Evolutionary conservation across 1,140 invertebrate genomes (phyloP), one percentile per base, ranked within the genome.

Genomic region (Schlechtendalia chinensis): DNA sequence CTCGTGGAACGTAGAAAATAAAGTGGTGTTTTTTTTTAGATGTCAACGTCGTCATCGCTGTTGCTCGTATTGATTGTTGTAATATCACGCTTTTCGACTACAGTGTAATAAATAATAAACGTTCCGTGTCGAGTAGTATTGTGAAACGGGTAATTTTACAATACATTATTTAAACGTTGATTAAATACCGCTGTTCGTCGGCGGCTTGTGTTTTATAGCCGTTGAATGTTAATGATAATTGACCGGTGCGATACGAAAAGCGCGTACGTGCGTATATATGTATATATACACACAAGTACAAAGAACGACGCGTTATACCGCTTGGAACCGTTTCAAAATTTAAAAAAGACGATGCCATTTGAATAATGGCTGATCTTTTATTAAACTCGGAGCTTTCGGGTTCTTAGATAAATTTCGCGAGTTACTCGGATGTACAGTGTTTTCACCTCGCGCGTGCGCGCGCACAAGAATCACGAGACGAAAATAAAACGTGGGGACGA

Each of bases 301-400:
- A 50, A 47, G n/a, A 72, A 29, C 24, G 24, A 29, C 47, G 50
- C 53, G 50, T 72, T 67, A 14, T 67, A 27, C 32, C n/a, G 8
- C 24, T 72, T 29, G 50, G 69, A 72, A 72, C 24, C 1, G 47
- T 72, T 54, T 71, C 45, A 53, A 71, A 53, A 71, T 71, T 27
- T 16, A 53, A 71, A 71, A 54, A 29, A 54, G 5, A 72, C 17
- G 47, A 72, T 29, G 24, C 50, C 27, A 12, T 32, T 54, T n/a
- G 24, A 54, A 53, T n/a, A 72, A 72, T 22, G 22, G 39, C 17
- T 63, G 5, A 19, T 72, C 24, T 29, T 53, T n/a, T 54, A 29
- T 71, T 54, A 29, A 72, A 72, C 19, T 72, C 69, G 5, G n/a
- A 32, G 14, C 47, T 71, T 53, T 53, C 27, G 53, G 12, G 14